Evolutionary conservation across 2,888 invertebrate genomes (phyloP).

Genomic region (Meta bourneti): DNA sequence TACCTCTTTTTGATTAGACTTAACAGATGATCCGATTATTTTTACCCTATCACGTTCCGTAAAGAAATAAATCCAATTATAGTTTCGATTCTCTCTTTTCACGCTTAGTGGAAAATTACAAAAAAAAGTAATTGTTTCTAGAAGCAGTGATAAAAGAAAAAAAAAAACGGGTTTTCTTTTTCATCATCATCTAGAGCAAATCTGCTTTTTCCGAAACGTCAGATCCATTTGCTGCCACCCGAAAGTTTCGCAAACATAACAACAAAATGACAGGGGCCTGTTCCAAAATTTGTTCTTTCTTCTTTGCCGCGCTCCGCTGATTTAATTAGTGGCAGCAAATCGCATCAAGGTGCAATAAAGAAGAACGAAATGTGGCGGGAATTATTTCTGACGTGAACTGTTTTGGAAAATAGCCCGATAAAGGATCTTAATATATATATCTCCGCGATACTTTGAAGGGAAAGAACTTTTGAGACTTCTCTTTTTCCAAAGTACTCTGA

Average conservation of each 20-base stretch:
- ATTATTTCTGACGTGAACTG: constrained; percentile 31
- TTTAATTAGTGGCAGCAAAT: constrained; percentile 55
- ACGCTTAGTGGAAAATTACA: constrained; percentile 53
- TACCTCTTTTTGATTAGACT: constrained; percentile 48
- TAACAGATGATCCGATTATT: constrained; percentile 65
- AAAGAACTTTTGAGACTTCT: too few relatives aligned
- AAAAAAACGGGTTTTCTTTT: constrained; percentile 1
- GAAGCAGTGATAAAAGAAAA: constrained; percentile 15
- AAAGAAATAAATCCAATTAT: constrained; percentile 59
- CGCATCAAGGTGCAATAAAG: constrained; percentile 40
- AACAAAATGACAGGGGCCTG: constrained; percentile 41
- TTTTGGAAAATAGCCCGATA: too few relatives aligned
- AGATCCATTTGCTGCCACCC: constrained; percentile 29
- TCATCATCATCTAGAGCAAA: constrained; percentile 4
- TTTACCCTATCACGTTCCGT: constrained; percentile 31
- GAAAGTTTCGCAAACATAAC: constrained; percentile 32
- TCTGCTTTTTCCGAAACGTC: constrained; percentile 37
- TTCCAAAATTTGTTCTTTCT: constrained; percentile 28
- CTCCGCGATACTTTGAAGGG: too few relatives aligned
- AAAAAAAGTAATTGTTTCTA: constrained; percentile 30
- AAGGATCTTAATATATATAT: too few relatives aligned
- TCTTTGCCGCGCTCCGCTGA: constrained; percentile 3
- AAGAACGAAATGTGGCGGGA: constrained; percentile 7
- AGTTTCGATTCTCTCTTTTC: constrained; percentile 54
- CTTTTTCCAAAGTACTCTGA: too few relatives aligned